These are phyloP conservation scores for Cnemophilus loriae DNA, from an alignment of 2,113 vertebrate species.

Conservation along the genomic window DNA sequence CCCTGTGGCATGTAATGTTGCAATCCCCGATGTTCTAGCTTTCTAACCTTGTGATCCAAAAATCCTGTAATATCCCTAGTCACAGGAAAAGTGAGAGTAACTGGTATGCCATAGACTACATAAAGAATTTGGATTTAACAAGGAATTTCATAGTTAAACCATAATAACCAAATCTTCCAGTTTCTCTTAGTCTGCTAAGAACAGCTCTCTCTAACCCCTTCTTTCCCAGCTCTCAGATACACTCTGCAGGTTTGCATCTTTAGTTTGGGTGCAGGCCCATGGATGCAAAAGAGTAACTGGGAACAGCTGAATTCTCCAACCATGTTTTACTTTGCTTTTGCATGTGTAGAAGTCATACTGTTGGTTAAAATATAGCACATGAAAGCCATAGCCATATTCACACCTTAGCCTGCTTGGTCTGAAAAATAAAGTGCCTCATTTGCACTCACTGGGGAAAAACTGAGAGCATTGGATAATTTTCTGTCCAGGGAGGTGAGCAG, in stretches of 20 bases:
- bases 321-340: background rate
- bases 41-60: background rate
- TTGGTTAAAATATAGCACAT: background rate
- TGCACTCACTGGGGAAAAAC: background rate
- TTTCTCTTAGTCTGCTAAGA: background rate
- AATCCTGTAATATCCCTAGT: background rate
- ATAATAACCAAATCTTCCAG: background rate
- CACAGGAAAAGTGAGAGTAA: background rate
- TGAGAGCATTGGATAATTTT: background rate
- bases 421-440: background rate
- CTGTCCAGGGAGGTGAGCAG: background rate
- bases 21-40: background rate
- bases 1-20: background rate
- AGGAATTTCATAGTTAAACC: background rate
- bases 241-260: background rate
- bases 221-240: background rate
- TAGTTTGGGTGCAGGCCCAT: background rate
- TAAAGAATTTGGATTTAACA: background rate
- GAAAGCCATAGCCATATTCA: background rate
- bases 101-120: background rate
- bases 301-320: background rate
- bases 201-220: background rate
- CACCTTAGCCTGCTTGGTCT: background rate
- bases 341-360: background rate
- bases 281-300: background rate